These are phyloP conservation scores for Falcaria lacertinaria DNA, from an alignment of 2,888 invertebrate genomes.

Conservation along the genomic window DNA sequence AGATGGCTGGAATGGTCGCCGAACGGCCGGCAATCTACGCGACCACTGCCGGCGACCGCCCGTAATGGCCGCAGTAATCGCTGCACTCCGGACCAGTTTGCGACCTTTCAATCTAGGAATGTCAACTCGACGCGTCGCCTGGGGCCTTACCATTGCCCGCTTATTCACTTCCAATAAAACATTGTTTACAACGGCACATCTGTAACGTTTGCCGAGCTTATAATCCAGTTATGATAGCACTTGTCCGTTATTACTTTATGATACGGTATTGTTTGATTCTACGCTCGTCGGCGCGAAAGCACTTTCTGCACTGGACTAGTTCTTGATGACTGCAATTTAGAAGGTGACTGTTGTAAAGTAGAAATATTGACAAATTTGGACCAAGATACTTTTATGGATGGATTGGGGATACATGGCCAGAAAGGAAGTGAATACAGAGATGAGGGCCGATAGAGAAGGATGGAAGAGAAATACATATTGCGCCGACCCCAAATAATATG, in stretches of 20 bases:
- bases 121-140: constrained; percentile 35
- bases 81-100: constrained; percentile 36
- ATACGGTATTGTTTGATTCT: constrained; percentile 34
- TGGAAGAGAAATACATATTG: too few species aligned
- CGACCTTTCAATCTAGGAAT: constrained; percentile 54
- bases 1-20: constrained; percentile 39
- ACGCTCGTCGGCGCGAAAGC: background rate
- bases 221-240: constrained; percentile 46
- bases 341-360: too few species aligned
- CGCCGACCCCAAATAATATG: too few species aligned
- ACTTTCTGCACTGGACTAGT: constrained; percentile 1
- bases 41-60: constrained; percentile 46
- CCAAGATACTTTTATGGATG: too few species aligned
- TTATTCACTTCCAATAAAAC: constrained; percentile 17
- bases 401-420: too few species aligned
- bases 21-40: constrained; percentile 45
- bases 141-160: constrained; percentile 8
- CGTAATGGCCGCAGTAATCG: constrained; percentile 45
- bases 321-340: constrained; percentile 1
- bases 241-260: constrained; percentile 47
- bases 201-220: constrained; percentile 26
- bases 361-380: too few species aligned
- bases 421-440: too few species aligned
- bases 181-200: constrained; percentile 15
- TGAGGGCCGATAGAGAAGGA: too few species aligned